Evolutionary conservation across 2,888 invertebrate species (phyloP).

Genomic region (Phania funesta): DNA sequence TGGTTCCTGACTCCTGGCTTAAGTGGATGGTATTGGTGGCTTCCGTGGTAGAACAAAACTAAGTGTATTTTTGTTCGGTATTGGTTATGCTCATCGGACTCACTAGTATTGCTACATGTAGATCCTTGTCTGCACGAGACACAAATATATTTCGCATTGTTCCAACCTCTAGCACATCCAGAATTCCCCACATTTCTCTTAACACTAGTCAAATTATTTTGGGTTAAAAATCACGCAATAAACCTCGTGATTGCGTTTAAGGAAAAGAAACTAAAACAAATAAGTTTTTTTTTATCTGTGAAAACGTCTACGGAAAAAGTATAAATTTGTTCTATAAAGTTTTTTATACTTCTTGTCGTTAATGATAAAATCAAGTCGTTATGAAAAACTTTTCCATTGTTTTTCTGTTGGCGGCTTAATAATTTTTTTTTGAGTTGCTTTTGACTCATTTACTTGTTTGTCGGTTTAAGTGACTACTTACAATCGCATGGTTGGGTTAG

Average conservation of each 20-base stretch:
- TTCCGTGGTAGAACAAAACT: no score
- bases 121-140: no score
- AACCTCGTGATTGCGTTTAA: background rate
- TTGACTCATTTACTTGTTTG: conserved; percentile 54
- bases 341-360: conserved; percentile 22
- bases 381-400: conserved; percentile 59
- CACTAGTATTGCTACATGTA: no score
- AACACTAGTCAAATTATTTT: conserved; percentile 3
- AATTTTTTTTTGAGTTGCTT: conserved; percentile 25
- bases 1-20: no score
- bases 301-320: conserved; percentile 22
- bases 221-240: background rate
- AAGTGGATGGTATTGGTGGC: no score
- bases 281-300: background rate
- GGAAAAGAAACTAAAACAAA: background rate
- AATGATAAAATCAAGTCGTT: conserved; percentile 67
- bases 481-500: conserved; percentile 32
- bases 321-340: background rate
- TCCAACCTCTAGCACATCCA: background rate
- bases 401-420: conserved; percentile 65
- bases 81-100: no score
- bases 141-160: no score
- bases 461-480: conserved; percentile 49
- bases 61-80: no score
- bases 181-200: conserved; percentile 10